Base-by-base conservation (phyloP, 1,140 invertebrate genomes). In the Euura saliciscinereae region DNA sequence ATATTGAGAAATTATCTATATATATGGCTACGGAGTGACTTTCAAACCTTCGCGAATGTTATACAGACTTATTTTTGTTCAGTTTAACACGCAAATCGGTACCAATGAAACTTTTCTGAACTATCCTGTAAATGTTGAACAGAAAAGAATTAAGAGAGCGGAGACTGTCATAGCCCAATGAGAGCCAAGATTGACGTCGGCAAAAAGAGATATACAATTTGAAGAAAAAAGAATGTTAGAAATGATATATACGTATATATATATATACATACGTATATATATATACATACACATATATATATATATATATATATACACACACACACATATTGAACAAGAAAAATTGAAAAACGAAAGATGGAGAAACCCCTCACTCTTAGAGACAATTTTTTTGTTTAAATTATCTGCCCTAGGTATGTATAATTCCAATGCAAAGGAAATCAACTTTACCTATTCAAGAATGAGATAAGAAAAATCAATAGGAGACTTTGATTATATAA, bases 141-240 rank as follows among this genome's bases (percentile, higher is more conserved):
- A 81, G 79, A 84, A 76, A 79, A 28, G 28, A 28, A 28, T 28
- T 28, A 28, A 86, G 85, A 86, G 84, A 86, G 83, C 75, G 79
- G 82, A 85, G 84, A 86, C 84, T 85, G 83, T 82, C 74, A 79
- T 83, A 74, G 76, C 76, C 79, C 81, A 81, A 75, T 83, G 84
- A 86, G 79, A 83, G 78, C 74, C 78, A 84, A 83, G 84, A 84
- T 80, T 82, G 78, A 84, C 80, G 74, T 80, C 73, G 74, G 72
- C 8, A 59, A 78, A 73, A 70, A 76, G 70, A 81, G 46, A 45
- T 70, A 28, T 28, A 28, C 1, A 28, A 28, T 28, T 28, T 13
- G 59, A 64, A 64, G 59, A 64, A 64, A 64, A 64, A 64, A 13
- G 13, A 64, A 64, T 10, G 13, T 13, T 64, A 64, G 59, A 64